Evolutionary conservation across 2,888 invertebrate genomes (phyloP).

Genomic region (Sinhomidia bicolor): DNA sequence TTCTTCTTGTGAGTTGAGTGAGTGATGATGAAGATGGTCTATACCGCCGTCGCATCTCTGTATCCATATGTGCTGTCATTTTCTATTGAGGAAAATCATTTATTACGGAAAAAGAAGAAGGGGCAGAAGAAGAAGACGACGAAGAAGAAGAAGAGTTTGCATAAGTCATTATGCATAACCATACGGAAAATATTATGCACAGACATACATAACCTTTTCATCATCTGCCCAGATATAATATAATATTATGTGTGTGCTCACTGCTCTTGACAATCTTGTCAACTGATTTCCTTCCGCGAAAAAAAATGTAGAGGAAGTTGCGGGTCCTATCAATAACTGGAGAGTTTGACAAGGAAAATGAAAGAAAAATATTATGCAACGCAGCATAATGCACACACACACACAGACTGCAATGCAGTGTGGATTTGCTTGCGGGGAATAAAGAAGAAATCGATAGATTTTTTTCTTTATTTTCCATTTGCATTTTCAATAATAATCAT

Average conservation of each 20-base stretch:
- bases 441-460: neutral
- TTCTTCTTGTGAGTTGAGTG: neutral
- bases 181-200: neutral
- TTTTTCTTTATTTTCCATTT: too few species aligned
- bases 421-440: too few species aligned
- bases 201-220: slow-evolving; percentile 16
- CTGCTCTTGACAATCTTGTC: slow-evolving; percentile 58
- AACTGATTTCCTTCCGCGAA: slow-evolving; percentile 32
- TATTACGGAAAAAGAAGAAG: neutral
- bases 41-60: slow-evolving; percentile 11
- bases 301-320: slow-evolving; percentile 16
- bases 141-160: slow-evolving; percentile 26
- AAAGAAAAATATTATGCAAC: neutral
- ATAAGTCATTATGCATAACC: neutral
- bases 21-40: neutral
- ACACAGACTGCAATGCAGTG: too few species aligned
- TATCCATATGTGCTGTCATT: slow-evolving; percentile 15
- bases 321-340: slow-evolving; percentile 33
- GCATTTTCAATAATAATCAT: neutral
- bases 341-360: slow-evolving; percentile 31
- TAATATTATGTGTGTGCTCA: too few species aligned
- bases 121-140: too few species aligned
- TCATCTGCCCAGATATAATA: too few species aligned
- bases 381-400: neutral
- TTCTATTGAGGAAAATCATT: slow-evolving; percentile 17